Evolutionary conservation across 1,140 invertebrate species (phyloP).

Genomic region (Octopus sinensis): DNA sequence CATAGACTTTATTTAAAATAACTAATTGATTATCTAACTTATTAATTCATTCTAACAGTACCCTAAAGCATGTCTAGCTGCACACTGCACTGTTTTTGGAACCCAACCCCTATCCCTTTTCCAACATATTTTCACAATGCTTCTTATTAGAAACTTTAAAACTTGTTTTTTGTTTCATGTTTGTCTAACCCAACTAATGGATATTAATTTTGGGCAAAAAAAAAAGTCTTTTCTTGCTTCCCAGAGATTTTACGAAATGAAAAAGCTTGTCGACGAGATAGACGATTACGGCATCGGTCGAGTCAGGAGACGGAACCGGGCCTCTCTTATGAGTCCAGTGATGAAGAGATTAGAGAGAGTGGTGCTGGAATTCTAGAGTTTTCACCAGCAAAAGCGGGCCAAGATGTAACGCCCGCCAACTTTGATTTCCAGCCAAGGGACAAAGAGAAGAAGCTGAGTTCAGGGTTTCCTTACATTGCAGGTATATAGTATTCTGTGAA

Average conservation of each 20-base stretch:
- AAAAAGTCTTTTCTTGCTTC: not conserved
- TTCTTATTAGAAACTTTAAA: too few relatives aligned
- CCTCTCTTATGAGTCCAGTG: constrained; percentile 44
- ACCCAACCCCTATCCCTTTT: too few relatives aligned
- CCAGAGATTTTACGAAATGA: not conserved
- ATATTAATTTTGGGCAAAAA: too few relatives aligned
- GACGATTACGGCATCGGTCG: constrained; percentile 21
- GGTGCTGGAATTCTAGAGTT: constrained; percentile 71
- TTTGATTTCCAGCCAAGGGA: constrained; percentile 67
- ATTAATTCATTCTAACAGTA: too few relatives aligned
- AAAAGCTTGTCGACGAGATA: constrained; percentile 18
- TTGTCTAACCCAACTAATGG: too few relatives aligned
- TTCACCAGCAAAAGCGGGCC: constrained; percentile 81
- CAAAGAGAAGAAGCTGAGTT: constrained; percentile 49
- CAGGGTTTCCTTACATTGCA: constrained; percentile 59
- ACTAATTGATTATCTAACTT: too few relatives aligned
- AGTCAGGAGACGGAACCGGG: constrained; percentile 31
- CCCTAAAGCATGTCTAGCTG: too few relatives aligned
- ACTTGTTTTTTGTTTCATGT: too few relatives aligned
- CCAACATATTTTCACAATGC: too few relatives aligned
- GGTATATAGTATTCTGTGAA: constrained; percentile 36
- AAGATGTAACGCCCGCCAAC: constrained; percentile 75
- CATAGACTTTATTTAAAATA: too few relatives aligned
- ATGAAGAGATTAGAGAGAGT: constrained; percentile 53
- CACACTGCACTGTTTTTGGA: too few relatives aligned